Evolutionary conservation across 2,797 vertebrate species (phyloP).

Genomic region (Schizopygopsis malacanthus): DNA sequence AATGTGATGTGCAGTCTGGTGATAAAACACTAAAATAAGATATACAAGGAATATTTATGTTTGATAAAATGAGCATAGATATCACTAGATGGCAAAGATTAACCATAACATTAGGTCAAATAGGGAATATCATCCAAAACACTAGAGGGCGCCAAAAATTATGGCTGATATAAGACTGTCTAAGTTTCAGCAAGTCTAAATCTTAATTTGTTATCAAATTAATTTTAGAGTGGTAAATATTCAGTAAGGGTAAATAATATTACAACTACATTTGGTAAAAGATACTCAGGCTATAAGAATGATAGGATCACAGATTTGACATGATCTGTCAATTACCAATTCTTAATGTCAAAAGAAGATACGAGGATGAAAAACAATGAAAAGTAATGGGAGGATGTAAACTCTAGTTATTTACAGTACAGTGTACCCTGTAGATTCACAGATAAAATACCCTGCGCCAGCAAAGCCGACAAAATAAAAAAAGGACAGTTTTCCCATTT

Average conservation of each 20-base stretch:
- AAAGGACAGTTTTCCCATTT: neutral
- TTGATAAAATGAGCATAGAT: neutral
- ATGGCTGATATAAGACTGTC: neutral
- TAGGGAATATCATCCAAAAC: slow-evolving; percentile 3
- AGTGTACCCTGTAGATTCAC: slow-evolving; percentile 77
- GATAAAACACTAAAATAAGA: neutral
- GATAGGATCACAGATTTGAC: neutral
- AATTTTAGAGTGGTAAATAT: neutral
- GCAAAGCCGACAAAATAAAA: slow-evolving; percentile 34
- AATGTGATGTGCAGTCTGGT: slow-evolving; percentile 42
- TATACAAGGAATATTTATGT: neutral
- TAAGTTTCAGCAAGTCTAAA: neutral
- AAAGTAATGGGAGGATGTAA: neutral
- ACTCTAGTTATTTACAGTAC: slow-evolving; percentile 70
- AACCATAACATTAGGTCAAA: neutral
- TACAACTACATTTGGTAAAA: neutral
- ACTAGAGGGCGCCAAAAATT: slow-evolving; percentile 32
- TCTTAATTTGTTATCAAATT: neutral
- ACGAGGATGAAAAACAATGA: neutral
- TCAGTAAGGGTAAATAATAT: neutral
- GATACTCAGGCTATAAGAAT: neutral
- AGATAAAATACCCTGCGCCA: slow-evolving; percentile 66
- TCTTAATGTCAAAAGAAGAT: neutral
- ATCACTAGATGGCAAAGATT: slow-evolving; percentile 11
- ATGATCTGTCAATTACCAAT: neutral